Evolutionary conservation across 1,140 invertebrate genomes (phyloP).

Genomic region (Campodea augens): DNA sequence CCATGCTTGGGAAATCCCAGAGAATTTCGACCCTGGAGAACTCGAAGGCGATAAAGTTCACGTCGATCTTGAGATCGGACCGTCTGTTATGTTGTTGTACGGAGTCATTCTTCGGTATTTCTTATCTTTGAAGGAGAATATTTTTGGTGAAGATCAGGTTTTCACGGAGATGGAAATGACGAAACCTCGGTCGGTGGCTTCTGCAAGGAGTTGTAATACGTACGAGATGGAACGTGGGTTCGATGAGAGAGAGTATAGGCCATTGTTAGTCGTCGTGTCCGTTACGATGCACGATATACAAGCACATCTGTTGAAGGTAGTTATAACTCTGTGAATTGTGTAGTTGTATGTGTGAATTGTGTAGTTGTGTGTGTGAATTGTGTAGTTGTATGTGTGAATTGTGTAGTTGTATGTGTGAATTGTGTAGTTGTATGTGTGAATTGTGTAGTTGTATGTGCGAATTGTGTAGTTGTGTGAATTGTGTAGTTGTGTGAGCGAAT

Average conservation of each 20-base stretch:
- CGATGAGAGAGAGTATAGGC: slow-evolving; percentile 69
- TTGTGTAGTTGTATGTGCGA: not conserved
- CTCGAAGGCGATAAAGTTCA: slow-evolving; percentile 68
- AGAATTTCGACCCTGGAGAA: slow-evolving; percentile 69
- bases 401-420: not conserved
- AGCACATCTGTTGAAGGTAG: slow-evolving; percentile 65
- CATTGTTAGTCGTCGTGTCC: slow-evolving; percentile 75
- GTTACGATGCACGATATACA: slow-evolving; percentile 91
- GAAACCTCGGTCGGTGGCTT: not conserved
- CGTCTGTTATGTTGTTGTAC: slow-evolving; percentile 71
- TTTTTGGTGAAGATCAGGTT: slow-evolving; percentile 84
- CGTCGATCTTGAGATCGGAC: slow-evolving; percentile 81
- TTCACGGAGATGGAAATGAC: slow-evolving; percentile 77
- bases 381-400: not conserved
- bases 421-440: not conserved
- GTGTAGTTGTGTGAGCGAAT: too few relatives aligned
- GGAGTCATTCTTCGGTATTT: slow-evolving; percentile 75
- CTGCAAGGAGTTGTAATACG: slow-evolving; percentile 1
- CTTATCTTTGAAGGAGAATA: slow-evolving; percentile 83
- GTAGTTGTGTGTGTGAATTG: not conserved
- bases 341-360: not conserved
- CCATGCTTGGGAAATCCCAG: slow-evolving; percentile 19
- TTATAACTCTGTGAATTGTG: not conserved
- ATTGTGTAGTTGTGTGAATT: not conserved
- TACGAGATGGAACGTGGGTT: slow-evolving; percentile 37